These are phyloP conservation scores for Nemotelus nigrinus DNA, from an alignment of 2,888 invertebrate genomes.

Conservation along the genomic window DNA sequence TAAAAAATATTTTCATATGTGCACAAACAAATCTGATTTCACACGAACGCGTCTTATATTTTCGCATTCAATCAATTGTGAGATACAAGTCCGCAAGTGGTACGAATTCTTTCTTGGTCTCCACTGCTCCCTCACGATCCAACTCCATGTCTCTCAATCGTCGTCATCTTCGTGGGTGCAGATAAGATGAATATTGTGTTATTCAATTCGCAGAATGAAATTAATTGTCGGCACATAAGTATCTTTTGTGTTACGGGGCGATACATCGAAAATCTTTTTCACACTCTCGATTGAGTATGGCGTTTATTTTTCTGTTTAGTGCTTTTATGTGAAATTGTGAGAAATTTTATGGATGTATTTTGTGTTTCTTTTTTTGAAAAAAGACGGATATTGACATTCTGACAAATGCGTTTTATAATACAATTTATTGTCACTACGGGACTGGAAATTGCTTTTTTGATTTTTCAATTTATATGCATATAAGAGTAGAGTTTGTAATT, in stretches of 20 bases:
- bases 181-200: constrained; percentile 37
- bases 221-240: constrained; percentile 25
- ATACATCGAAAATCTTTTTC: background rate
- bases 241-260: constrained; percentile 23
- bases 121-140: background rate
- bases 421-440: background rate
- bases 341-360: background rate
- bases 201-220: constrained; percentile 30
- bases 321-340: too few species aligned
- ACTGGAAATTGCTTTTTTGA: background rate
- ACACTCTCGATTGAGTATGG: background rate
- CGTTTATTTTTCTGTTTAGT: too few species aligned
- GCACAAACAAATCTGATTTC: constrained; percentile 13
- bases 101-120: constrained; percentile 9
- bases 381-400: constrained; percentile 14
- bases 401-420: constrained; percentile 12
- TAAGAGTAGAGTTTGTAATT: background rate
- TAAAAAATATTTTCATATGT: too few species aligned
- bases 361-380: background rate
- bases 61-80: constrained; percentile 32
- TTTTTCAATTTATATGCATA: constrained; percentile 24
- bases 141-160: too few species aligned
- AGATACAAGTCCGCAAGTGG: background rate
- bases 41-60: constrained; percentile 12
- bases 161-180: constrained; percentile 2